Base-by-base conservation (phyloP, 2,797 vertebrate genomes). In the Echiichthys vipera region DNA sequence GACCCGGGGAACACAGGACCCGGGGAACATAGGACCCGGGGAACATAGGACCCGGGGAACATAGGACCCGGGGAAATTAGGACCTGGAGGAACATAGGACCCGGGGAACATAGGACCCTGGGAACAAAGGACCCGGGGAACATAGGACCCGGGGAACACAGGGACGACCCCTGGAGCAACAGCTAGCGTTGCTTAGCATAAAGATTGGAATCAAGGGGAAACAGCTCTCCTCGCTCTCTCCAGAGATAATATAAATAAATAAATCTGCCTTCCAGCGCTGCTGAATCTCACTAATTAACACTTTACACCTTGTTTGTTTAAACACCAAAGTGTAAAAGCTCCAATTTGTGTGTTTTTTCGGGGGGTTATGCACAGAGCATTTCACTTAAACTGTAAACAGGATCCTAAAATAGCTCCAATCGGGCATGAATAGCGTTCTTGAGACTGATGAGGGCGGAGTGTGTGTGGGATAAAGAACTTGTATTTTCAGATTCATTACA, bases 401-500 rank as follows among this genome's bases (percentile, higher is more conserved):
- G 18, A 40, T 14, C 40, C 56, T 5, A 22, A 54, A 62, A 67
- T 3, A 56, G 25, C 47, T 17, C 1, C 30, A 39, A 7, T 30
- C 30, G 9, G 10, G 5, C 4, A 2, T 30, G 42, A 64, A 13
- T 15, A 32, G n/a, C 43, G 29, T 24, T 47, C 17, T 49, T 14
- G 18, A 29, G 36, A 54, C 40, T 53, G 58, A 77, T 22, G 34
- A 53, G 57, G 51, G 34, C 9, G 8, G 12, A 6, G 36, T 78
- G 74, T 78, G 83, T 77, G 45, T 50, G 30, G 9, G 24, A 78
- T 69, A 46, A 84, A 71, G 46, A 66, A 55, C 56, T 66, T 45
- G 36, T 73, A 59, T 80, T 78, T 87, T 81, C 71, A 59, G 58
- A 69, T 50, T 74, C 40, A 59, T 83, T 79, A 74, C 58, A 81